phyloP scores from a whole-genome alignment of 2,888 invertebrate genomes.

The Lasioglossum villosulum region DNA sequence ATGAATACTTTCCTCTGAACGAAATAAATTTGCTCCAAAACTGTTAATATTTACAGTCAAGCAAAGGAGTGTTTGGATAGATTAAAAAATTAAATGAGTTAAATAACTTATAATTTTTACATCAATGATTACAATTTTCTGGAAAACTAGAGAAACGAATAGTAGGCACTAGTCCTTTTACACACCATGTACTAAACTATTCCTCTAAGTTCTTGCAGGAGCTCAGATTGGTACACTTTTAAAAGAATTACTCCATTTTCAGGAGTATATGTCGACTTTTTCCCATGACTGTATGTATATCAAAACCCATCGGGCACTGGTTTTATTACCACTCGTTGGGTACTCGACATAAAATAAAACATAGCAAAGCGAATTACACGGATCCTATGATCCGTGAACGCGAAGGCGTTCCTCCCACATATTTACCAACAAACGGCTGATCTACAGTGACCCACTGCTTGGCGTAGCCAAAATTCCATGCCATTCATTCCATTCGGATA shows the following conservation, averaged over 20 bases:
- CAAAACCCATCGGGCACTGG: background rate
- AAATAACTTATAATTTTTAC: background rate
- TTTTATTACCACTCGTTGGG: background rate
- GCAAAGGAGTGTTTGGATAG: no score
- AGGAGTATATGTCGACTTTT: background rate
- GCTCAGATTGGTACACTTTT: background rate
- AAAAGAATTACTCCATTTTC: background rate
- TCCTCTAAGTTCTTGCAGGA: background rate
- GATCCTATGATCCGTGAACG: background rate
- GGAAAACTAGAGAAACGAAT: no score
- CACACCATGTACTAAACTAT: background rate
- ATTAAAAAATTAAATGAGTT: no score
- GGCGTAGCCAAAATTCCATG: background rate
- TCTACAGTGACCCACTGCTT: conserved; percentile 21
- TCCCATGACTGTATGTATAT: background rate
- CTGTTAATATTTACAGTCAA: background rate
- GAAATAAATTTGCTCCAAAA: background rate
- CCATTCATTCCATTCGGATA: conserved; percentile 10
- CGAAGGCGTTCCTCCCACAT: background rate
- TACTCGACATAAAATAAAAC: background rate
- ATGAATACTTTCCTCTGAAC: background rate
- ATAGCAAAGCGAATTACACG: background rate
- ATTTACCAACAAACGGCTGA: conserved; percentile 22
- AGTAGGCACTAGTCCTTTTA: background rate
- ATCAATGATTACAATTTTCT: background rate